Evolutionary conservation across 37 sponge, comb jelly and placozoan species (phyloP).

Genomic region (Tethya wilhelma): DNA sequence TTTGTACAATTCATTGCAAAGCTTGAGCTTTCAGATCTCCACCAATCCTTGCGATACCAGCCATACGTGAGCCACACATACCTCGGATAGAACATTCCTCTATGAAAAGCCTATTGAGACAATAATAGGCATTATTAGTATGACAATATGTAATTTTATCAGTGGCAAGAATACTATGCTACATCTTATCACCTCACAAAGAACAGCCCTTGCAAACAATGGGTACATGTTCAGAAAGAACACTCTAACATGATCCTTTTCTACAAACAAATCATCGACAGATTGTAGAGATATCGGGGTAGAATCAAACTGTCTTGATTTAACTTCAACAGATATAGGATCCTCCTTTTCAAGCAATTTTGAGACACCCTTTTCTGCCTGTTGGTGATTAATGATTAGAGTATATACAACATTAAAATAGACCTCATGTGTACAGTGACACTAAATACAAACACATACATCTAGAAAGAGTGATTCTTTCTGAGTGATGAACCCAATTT

Average conservation of each 20-base stretch:
- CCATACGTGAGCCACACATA: constrained; percentile 30
- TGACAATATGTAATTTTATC: too few relatives aligned
- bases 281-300: not conserved
- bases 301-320: not conserved
- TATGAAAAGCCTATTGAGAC: constrained; percentile 4
- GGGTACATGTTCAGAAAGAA: constrained; percentile 34
- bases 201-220: not conserved
- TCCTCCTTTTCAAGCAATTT: too few relatives aligned
- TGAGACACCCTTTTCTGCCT: too few relatives aligned
- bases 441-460: too few relatives aligned
- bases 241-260: not conserved
- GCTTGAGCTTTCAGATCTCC: not conserved
- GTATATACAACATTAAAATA: too few relatives aligned
- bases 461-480: constrained; percentile 17
- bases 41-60: constrained; percentile 12
- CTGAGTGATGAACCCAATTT: constrained; percentile 35
- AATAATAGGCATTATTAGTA: not conserved
- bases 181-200: constrained; percentile 21
- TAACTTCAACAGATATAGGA: too few relatives aligned
- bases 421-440: too few relatives aligned
- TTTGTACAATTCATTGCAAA: not conserved
- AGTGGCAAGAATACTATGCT: too few relatives aligned
- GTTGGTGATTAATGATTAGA: too few relatives aligned
- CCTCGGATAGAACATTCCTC: constrained; percentile 2
- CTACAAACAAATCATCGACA: constrained; percentile 15